Evolutionary conservation across 2,113 vertebrate genomes (phyloP).

Genomic region (Microtus pennsylvanicus): DNA sequence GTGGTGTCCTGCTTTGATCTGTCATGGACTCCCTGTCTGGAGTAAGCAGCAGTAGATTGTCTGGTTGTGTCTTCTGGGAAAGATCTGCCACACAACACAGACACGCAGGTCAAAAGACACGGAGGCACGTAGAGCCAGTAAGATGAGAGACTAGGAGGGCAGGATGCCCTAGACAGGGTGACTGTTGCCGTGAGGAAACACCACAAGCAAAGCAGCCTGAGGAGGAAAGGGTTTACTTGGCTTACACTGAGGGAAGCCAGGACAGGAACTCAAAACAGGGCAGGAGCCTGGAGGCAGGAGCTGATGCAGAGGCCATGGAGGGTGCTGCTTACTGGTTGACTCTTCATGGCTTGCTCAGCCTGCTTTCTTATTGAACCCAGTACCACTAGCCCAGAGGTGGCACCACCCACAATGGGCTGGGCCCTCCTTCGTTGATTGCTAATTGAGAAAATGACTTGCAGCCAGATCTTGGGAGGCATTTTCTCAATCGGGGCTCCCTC

Average conservation of each 20-base stretch:
- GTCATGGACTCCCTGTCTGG: background rate
- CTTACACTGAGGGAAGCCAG: background rate
- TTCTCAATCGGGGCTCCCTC: background rate
- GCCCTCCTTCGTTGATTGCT: background rate
- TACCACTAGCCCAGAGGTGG: background rate
- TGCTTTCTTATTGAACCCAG: background rate
- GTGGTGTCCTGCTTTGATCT: background rate
- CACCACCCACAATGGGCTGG: background rate
- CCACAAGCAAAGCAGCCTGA: background rate
- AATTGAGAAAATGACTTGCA: background rate
- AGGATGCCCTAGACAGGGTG: background rate
- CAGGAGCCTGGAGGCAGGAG: background rate
- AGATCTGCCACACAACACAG: background rate
- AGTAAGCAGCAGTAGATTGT: no score
- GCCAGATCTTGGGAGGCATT: background rate
- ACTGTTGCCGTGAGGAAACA: background rate
- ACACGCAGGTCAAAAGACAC: background rate
- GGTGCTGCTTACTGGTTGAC: background rate
- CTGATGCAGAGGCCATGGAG: background rate
- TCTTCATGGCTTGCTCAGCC: background rate
- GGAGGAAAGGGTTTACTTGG: background rate
- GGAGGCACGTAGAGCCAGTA: background rate
- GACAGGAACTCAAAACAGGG: background rate
- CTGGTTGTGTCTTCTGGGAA: background rate
- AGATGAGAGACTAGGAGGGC: background rate